Base-by-base conservation (phyloP, 2,888 invertebrate genomes). In the Drosophila borealis region DNA sequence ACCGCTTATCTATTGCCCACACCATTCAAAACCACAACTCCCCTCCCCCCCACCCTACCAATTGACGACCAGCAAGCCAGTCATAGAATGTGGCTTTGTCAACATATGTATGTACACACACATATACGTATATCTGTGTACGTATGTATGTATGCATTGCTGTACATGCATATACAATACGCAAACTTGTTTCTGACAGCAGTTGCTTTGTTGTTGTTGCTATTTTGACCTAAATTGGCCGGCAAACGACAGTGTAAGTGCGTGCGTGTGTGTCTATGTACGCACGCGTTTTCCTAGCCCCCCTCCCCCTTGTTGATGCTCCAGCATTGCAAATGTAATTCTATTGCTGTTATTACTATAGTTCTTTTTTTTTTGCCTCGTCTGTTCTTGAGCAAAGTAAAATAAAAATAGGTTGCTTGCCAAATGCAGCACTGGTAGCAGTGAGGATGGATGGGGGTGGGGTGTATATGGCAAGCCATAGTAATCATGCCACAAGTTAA, bases 201-300 rank as follows among this genome's bases (percentile, higher is more conserved):
- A 41, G 29, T 53, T 53, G 53, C 41, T 41, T 41, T 53, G 39
- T 69, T 56, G 62, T 67, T 64, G 67, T 59, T 65, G 64, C 45
- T 68, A 50, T 44, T 75, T 75, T 80, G 81, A 83, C 81, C 83
- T 61, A 83, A 78, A 83, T 81, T 72, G 64, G 48, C 56, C 49
- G 70, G 74, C 66, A 70, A 70, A 69, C 56, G 33, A 29, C 17
- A 29, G 25, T 8, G 5, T 10, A 14, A 14, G 4, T 41, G 3
- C 13, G 0, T 17, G 14, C 4, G 1, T 14, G 5, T 11, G 19
- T 11, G 37, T n/a, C 13, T 19, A 45, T 37, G 9, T 34, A 48
- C 10, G 9, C 13, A 36, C 14, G 25, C 37, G 14, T 29, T 21
- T 37, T 37, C 14, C 36, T 51, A 25, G 39, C 39, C 53, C 29